phyloP scores from a whole-genome alignment of 2,888 invertebrate genomes.

The Drosophila longiperda region DNA sequence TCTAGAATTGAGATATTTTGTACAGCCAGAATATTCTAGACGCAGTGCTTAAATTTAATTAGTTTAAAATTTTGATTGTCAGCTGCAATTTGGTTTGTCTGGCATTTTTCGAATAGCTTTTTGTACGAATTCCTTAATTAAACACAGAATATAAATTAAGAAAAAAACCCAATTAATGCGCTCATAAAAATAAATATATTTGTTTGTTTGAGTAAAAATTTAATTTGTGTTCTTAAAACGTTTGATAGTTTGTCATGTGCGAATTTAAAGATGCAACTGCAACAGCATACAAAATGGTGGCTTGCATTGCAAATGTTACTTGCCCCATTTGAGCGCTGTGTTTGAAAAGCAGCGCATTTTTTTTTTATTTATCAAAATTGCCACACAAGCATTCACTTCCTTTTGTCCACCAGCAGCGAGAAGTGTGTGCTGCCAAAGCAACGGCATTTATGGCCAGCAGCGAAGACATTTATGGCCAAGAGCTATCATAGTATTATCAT shows the following conservation, averaged over 20 bases:
- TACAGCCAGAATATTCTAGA: conserved; percentile 33
- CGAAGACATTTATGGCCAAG: conserved; percentile 67
- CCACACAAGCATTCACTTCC: conserved; percentile 31
- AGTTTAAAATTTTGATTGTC: conserved; percentile 53
- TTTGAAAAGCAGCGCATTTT: conserved; percentile 20
- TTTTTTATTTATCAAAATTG: conserved; percentile 8
- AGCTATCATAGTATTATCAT: conserved; percentile 60
- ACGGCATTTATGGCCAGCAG: conserved; percentile 58
- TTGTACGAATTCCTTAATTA: not conserved
- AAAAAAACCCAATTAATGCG: not conserved
- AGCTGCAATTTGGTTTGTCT: conserved; percentile 35
- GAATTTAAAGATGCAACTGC: not conserved
- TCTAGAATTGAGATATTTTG: conserved; percentile 18
- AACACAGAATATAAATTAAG: not conserved
- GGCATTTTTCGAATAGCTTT: conserved; percentile 35
- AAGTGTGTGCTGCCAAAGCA: conserved; percentile 24
- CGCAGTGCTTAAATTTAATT: conserved; percentile 66
- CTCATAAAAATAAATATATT: not conserved
- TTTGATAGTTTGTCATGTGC: not conserved
- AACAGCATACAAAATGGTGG: not conserved
- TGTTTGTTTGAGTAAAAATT: not conserved
- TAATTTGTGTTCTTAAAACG: not conserved
- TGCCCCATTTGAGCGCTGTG: conserved; percentile 14
- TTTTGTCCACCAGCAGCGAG: conserved; percentile 18
- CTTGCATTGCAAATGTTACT: conserved; percentile 22